Percentiles rank a stretch among this genome's conserved stretches.
phyloP scores from a whole-genome alignment of 92 coral and sea anemone species.

The Desmophyllum pertusum region DNA sequence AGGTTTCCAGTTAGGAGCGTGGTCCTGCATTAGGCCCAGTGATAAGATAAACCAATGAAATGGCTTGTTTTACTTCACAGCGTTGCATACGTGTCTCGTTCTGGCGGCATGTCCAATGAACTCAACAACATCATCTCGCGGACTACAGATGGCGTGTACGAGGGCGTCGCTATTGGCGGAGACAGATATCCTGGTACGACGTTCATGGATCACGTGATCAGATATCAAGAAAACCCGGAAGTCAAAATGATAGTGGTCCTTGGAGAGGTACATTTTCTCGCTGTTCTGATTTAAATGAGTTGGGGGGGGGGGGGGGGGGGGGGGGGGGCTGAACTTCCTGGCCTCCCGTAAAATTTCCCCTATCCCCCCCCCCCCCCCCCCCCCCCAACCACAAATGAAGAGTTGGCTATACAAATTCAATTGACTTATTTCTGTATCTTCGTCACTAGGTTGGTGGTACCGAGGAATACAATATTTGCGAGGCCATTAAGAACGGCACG shows the following conservation, averaged over 20 bases:
- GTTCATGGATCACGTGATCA: constrained; percentile 82
- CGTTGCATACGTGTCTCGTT: constrained; percentile 97
- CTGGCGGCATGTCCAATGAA: constrained; percentile 99
- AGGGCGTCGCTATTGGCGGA: constrained; percentile 98
- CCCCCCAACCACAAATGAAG: too few species aligned
- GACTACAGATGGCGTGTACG: constrained; percentile 95
- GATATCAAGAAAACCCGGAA: constrained; percentile 93
- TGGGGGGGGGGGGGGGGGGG: too few species aligned
- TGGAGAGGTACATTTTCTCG: constrained; percentile 78
- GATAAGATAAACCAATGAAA: background rate
- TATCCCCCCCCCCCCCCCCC: too few species aligned
- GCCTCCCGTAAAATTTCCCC: too few species aligned
- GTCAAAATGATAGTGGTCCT: constrained; percentile 92
- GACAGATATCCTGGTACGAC: constrained; percentile 99
- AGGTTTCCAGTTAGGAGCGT: background rate
- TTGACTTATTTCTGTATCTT: background rate
- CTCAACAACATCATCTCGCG: constrained; percentile 97
- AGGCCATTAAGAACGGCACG: constrained; percentile 81
- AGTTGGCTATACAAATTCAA: background rate
- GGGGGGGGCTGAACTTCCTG: too few species aligned
- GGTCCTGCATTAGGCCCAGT: background rate
- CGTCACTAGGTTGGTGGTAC: constrained; percentile 87
- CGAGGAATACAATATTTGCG: constrained; percentile 93
- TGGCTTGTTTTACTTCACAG: constrained; percentile 42
- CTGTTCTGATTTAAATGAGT: background rate